Evolutionary conservation across 2,113 vertebrate species (phyloP), one percentile per base, ranked within the genome.

Genomic region (Galeopterus variegatus): DNA sequence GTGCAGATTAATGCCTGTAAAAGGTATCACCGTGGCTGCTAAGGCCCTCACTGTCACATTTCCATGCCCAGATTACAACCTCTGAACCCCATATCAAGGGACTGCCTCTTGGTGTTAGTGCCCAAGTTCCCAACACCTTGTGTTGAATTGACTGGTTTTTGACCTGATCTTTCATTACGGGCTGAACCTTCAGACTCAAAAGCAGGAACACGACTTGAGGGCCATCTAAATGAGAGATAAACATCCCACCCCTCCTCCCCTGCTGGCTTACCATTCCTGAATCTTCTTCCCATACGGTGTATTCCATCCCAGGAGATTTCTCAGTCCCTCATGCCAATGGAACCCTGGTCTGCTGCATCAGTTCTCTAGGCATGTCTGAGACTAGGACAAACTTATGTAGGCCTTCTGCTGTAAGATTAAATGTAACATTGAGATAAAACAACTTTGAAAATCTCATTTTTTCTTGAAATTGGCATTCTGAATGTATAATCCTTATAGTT

Each of bases 381-480:
- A 9, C 14, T 45, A 80, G 9, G 54, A 54, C 18, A 48, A 89
- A 82, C 23, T 36, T 41, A 21, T 0, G 1, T 0, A 56, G 33
- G 56, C 31, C 56, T 73, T 88, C n/a, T 80, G 52, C 67, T 80
- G 18, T 2, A 19, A 23, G 28, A 72, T 24, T 95, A 58, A 90
- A 95, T 64, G 79, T 36, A 85, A 62, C 31, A 26, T 8, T n/a
- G 24, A 69, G 50, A 60, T 73, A 52, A 36, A 94, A 48, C 19
- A 56, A 86, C 36, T 36, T 80, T 7, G 69, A 70, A 79, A 79
- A 41, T 50, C 11, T 31, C n/a, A 56, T 7, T 52, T 93, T 18
- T 96, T 94, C 28, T 87, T 94, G 41, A 90, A 94, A 96, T 0
- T 45, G 24, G 31, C 45, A 62, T 90, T 95, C 83, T 88, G 45